phyloP scores from a whole-genome alignment of 92 coral and sea anemone genomes.

The Heteractis magnifica region DNA sequence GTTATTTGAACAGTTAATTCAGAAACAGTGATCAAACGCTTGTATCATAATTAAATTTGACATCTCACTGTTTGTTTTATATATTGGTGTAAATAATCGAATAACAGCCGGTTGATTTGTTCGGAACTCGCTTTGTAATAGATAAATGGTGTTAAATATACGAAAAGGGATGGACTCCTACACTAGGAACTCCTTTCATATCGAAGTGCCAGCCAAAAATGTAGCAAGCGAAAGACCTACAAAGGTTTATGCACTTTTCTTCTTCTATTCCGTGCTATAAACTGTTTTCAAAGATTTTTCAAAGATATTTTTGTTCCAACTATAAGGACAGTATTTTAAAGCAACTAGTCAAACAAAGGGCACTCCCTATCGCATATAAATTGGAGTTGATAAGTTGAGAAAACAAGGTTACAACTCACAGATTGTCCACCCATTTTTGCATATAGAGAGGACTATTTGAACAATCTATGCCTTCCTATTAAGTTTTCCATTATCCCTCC shows the following conservation, averaged over 20 bases:
- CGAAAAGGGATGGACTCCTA: not conserved
- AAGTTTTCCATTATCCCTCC: not conserved
- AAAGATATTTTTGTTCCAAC: not conserved
- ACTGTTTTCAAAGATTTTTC: not conserved
- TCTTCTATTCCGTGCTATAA: too few species aligned
- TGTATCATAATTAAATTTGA: slow-evolving; percentile 28
- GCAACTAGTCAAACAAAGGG: not conserved
- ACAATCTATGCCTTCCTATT: not conserved
- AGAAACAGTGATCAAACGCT: not conserved
- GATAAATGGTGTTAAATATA: not conserved
- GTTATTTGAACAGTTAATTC: not conserved
- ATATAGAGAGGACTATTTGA: not conserved
- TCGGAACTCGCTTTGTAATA: not conserved
- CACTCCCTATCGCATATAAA: not conserved
- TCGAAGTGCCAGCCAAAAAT: too few species aligned
- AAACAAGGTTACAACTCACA: not conserved
- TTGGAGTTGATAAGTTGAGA: not conserved
- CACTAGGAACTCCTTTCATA: too few species aligned
- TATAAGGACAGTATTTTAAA: not conserved
- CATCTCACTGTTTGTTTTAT: not conserved
- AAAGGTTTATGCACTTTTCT: too few species aligned
- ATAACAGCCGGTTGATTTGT: not conserved
- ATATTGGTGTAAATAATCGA: not conserved
- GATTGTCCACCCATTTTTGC: not conserved
- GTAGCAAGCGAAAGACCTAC: too few species aligned